A percentile compares a stretch with the other conserved stretches of the same genome.
These are phyloP conservation scores for Adelosebastes latens DNA, from an alignment of 2,797 vertebrate species.

Conservation along the genomic window DNA sequence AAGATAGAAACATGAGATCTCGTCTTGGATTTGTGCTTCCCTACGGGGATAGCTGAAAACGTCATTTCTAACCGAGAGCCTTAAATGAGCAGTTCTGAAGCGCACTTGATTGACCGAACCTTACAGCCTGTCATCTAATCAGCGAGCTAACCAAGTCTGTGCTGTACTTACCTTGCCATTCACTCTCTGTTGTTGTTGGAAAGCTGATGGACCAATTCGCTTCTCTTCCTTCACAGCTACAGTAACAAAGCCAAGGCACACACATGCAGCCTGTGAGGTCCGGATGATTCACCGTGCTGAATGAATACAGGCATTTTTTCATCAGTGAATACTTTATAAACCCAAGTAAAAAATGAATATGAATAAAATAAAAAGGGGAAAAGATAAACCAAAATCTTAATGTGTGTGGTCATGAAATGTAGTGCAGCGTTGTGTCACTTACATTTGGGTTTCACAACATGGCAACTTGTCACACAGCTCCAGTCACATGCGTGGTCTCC, in stretches of 20 bases:
- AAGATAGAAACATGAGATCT: slow-evolving; percentile 69
- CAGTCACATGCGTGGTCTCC: slow-evolving; percentile 18
- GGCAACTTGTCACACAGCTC: slow-evolving; percentile 46
- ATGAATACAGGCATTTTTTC: not conserved
- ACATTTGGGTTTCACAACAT: slow-evolving; percentile 37
- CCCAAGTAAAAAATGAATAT: not conserved
- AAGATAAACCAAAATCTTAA: not conserved
- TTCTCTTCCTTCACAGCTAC: slow-evolving; percentile 44
- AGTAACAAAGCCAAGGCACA: slow-evolving; percentile 45
- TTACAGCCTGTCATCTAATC: slow-evolving; percentile 76
- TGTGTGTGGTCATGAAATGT: slow-evolving; percentile 3
- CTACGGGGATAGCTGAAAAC: slow-evolving; percentile 69
- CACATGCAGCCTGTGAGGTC: slow-evolving; percentile 18
- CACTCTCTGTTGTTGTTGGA: slow-evolving; percentile 71
- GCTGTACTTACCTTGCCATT: slow-evolving; percentile 72
- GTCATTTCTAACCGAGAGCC: slow-evolving; percentile 61
- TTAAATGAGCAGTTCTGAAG: slow-evolving; percentile 75
- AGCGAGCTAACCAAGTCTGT: slow-evolving; percentile 66
- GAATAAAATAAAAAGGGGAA: not conserved
- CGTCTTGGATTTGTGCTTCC: slow-evolving; percentile 59
- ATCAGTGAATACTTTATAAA: slow-evolving; percentile 18
- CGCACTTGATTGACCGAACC: slow-evolving; percentile 72
- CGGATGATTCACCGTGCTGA: slow-evolving; percentile 9
- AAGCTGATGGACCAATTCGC: slow-evolving; percentile 66
- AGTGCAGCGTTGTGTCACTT: slow-evolving; percentile 31